Evolutionary conservation across 2,888 invertebrate genomes (phyloP).

Genomic region (Ceratothoa steindachneri): DNA sequence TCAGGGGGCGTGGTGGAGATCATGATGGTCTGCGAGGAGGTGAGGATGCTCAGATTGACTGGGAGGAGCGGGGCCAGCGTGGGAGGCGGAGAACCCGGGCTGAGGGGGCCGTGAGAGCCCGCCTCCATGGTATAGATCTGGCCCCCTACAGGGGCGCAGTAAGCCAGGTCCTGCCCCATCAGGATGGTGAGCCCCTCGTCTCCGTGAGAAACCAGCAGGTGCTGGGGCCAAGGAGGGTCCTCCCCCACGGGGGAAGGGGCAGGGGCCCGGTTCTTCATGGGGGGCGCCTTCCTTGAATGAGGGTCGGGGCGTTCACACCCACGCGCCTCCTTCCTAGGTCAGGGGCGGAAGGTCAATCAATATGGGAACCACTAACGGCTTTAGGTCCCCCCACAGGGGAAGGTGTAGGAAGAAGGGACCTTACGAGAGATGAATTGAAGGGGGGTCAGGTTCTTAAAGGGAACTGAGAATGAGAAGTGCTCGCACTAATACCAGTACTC

Average conservation of each 20-base stretch:
- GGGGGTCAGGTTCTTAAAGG: no score
- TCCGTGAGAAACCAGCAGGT: background rate
- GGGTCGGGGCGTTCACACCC: no score
- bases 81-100: slow-evolving; percentile 41
- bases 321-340: no score
- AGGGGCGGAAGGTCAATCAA: no score
- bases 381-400: no score
- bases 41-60: slow-evolving; percentile 43
- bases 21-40: slow-evolving; percentile 9
- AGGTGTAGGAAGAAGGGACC: no score
- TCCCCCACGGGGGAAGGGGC: background rate
- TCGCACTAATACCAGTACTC: no score
- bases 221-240: background rate
- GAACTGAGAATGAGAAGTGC: no score
- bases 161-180: slow-evolving; percentile 37
- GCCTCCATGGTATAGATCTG: slow-evolving; percentile 30
- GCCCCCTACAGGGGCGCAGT: slow-evolving; percentile 18
- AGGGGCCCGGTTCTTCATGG: background rate
- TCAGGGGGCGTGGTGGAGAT: background rate
- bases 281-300: no score
- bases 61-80: slow-evolving; percentile 42
- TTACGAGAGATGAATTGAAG: no score
- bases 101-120: slow-evolving; percentile 21
- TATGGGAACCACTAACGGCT: no score
- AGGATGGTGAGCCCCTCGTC: background rate